A percentile compares a stretch with the other conserved stretches of the same genome.
Evolutionary conservation across 2,888 invertebrate genomes (phyloP).

Genomic region (Gandaritis pyraliata): DNA sequence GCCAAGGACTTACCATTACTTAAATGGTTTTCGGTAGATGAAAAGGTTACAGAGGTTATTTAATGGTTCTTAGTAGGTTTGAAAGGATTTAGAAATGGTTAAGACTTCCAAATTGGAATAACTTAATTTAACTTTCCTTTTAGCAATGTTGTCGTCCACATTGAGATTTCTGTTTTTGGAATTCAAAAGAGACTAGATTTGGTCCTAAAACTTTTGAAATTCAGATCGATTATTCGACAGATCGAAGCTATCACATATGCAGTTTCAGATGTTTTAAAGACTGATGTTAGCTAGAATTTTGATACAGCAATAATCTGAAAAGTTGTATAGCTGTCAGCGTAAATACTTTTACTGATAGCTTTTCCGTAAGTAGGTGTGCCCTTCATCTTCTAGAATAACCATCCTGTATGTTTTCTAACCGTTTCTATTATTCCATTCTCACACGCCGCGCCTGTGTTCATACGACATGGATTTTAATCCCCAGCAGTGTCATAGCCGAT

Average conservation of each 20-base stretch:
- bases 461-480: conserved; percentile 76
- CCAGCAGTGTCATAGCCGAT: conserved; percentile 70
- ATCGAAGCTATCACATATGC: no score
- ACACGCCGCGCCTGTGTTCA: conserved; percentile 64
- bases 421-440: conserved; percentile 65
- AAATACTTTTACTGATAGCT: background rate
- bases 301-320: background rate
- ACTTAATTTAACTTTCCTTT: conserved; percentile 35
- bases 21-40: conserved; percentile 69
- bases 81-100: conserved; percentile 39
- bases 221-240: background rate
- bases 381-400: conserved; percentile 7
- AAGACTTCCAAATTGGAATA: conserved; percentile 33
- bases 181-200: background rate
- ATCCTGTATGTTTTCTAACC: conserved; percentile 55
- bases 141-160: conserved; percentile 30
- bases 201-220: background rate
- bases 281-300: background rate
- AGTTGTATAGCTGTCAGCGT: no score
- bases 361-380: background rate
- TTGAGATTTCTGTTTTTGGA: conserved; percentile 11
- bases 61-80: conserved; percentile 55
- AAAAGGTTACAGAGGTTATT: conserved; percentile 55
- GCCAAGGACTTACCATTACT: conserved; percentile 43
- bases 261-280: background rate